Evolutionary conservation across 1,140 invertebrate genomes (phyloP).

Genomic region (Zaprionus capensis): DNA sequence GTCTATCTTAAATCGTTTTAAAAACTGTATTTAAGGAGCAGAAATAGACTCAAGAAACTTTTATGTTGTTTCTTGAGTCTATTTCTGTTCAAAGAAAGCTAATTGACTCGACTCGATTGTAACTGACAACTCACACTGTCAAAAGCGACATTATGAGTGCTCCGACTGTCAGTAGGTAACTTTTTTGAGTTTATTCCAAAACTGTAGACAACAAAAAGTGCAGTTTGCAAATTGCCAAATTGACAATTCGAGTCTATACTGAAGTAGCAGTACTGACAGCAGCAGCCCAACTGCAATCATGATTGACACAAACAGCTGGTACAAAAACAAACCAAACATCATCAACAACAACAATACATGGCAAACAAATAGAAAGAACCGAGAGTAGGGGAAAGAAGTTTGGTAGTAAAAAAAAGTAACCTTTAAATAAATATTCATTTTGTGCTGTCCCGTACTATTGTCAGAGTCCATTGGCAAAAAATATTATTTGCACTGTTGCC

Average conservation of each 20-base stretch:
- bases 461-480: slow-evolving; percentile 1
- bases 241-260: slow-evolving; percentile 9
- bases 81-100: background rate
- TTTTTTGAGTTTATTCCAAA: background rate
- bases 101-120: background rate
- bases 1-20: no score
- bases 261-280: background rate
- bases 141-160: background rate
- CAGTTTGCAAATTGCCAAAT: slow-evolving; percentile 15
- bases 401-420: slow-evolving; percentile 29
- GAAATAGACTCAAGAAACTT: no score
- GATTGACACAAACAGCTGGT: slow-evolving; percentile 19
- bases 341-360: background rate
- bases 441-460: slow-evolving; percentile 24
- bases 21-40: no score
- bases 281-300: slow-evolving; percentile 3
- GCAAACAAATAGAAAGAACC: slow-evolving; percentile 7
- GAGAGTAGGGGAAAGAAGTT: background rate
- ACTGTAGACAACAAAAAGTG: background rate
- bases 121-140: background rate
- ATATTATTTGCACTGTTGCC: slow-evolving; percentile 32
- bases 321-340: slow-evolving; percentile 7
- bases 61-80: background rate
- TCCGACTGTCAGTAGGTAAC: background rate
- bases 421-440: slow-evolving; percentile 71